Percentiles rank a stretch among this genome's conserved stretches.
Conservation (phyloP, 2,888 invertebrate genomes). For the Lysandra coridon region DNA sequence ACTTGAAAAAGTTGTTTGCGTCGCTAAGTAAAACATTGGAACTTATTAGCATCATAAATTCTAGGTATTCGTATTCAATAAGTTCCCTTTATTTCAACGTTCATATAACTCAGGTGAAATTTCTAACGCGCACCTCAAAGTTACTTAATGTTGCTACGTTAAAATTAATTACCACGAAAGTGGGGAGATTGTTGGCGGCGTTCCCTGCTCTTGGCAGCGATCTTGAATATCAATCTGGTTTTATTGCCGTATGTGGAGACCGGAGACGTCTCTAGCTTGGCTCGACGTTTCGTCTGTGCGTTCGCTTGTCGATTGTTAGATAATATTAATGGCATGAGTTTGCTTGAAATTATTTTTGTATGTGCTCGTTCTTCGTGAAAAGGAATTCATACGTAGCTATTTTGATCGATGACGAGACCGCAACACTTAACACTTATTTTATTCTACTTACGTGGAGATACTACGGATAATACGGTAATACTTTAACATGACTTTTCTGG, state of each 20-base stretch:
- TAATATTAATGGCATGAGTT: slow-evolving; percentile 31
- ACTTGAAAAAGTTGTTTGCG: no score
- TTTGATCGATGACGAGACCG: background rate
- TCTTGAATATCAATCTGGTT: slow-evolving; percentile 35
- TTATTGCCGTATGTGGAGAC: slow-evolving; percentile 35
- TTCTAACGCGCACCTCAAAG: background rate
- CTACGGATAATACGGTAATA: no score
- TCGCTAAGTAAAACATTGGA: no score
- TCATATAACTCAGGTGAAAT: slow-evolving; percentile 3
- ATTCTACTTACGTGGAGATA: no score
- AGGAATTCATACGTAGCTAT: background rate
- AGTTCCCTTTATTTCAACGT: background rate
- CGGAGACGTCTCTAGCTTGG: slow-evolving; percentile 33
- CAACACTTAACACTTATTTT: no score
- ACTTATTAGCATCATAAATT: background rate
- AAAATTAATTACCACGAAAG: slow-evolving; percentile 35
- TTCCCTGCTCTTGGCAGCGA: slow-evolving; percentile 35
- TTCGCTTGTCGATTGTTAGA: slow-evolving; percentile 34
- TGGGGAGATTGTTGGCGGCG: slow-evolving; percentile 35
- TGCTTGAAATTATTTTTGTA: background rate
- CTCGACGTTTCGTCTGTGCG: slow-evolving; percentile 34
- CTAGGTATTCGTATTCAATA: background rate
- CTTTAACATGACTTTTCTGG: background rate
- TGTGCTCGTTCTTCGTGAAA: background rate
- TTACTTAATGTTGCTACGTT: slow-evolving; percentile 32